Evolutionary conservation across 2,113 vertebrate genomes (phyloP), one percentile per base, ranked within the genome.

Genomic region (Sakesphorus luctuosus): DNA sequence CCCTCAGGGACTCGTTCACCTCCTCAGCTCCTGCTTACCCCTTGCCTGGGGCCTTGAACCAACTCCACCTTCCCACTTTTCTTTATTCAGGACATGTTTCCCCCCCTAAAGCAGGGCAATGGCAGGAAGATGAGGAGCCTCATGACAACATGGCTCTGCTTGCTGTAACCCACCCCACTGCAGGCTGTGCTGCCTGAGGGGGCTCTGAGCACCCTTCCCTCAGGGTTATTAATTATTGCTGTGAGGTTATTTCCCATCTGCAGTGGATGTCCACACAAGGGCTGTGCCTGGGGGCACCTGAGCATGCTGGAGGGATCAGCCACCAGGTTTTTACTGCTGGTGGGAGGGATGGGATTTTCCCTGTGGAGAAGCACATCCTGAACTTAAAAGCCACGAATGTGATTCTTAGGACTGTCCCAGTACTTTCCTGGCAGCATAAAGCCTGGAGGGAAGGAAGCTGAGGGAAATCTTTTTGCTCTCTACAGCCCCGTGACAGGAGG

Each of bases 41-140:
- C 33, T 78, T 4, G 1, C 13, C 36, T 7, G 4, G 2, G 5
- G 0, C 68, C 43, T 56, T 0, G 0, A 25, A n/a, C 19, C 11
- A 28, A 7, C 29, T 13, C 4, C 52, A 6, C 11, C 6, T 47
- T 74, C 29, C 12, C 7, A 0, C 33, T 84, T 47, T 47, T 10
- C 35, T 63, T 91, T 71, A 29, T 52, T 52, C 62, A 25, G 33
- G 73, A 17, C 2, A 0, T 2, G 4, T 14, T 66, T 72, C 18
- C 55, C 63, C 38, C 50, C 29, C 26, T 13, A 7, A 50, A 78
- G 56, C 11, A 25, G 36, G n/a, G 17, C 33, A 2, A 4, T 0
- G 9, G n/a, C 2, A 4, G 43, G 68, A 84, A 44, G 40, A 13
- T 0, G 47, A 23, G 65, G 18, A 35, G 6, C 5, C 1, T 11